Evolutionary conservation across 2,797 vertebrate genomes (phyloP).

Genomic region (Vipera latastei): DNA sequence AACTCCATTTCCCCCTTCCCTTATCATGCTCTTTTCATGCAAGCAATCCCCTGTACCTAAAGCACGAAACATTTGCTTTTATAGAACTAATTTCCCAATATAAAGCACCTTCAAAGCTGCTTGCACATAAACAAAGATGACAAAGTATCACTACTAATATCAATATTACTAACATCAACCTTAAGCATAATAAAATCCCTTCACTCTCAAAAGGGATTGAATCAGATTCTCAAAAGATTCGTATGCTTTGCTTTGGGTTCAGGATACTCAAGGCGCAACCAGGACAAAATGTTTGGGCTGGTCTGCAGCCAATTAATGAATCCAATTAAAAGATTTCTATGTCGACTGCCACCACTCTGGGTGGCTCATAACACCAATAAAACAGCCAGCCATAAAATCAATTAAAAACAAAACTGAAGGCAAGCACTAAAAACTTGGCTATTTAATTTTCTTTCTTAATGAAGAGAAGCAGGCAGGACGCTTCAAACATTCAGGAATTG

Average conservation of each 20-base stretch:
- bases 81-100: too few species aligned
- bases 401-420: not conserved
- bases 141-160: too few species aligned
- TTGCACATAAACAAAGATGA: too few species aligned
- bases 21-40: too few species aligned
- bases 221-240: not conserved
- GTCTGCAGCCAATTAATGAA: not conserved
- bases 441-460: not conserved
- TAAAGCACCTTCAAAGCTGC: too few species aligned
- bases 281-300: not conserved
- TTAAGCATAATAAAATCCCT: too few species aligned
- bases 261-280: not conserved
- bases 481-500: not conserved
- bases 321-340: not conserved
- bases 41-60: too few species aligned
- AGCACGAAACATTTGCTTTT: too few species aligned
- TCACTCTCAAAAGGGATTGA: not conserved
- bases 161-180: too few species aligned
- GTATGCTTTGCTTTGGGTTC: not conserved
- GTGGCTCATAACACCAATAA: not conserved
- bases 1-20: too few species aligned
- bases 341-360: not conserved
- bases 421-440: not conserved
- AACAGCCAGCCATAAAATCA: not conserved
- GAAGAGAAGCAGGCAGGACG: not conserved